Base-by-base conservation (phyloP, 2,113 vertebrate species). In the Tragelaphus strepsiceros region DNA sequence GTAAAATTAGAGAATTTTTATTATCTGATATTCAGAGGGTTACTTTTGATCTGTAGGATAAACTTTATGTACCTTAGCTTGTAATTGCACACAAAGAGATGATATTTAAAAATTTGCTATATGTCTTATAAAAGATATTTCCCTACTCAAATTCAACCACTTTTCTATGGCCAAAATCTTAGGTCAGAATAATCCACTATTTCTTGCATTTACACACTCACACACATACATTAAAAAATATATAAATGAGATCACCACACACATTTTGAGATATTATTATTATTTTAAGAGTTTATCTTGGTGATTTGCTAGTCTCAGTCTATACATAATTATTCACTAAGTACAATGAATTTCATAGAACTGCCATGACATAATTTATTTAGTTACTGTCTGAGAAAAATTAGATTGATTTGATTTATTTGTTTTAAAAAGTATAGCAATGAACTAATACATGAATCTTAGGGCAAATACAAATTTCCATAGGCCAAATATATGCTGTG, bases 211-310 rank as follows among this genome's bases (percentile, higher is more conserved):
- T 71, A 62, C 4, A 84, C 1, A 51, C 6, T 54, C 14, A n/a
- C 3, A 58, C 17, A 53, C 2, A 35, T 59, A 58, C 11, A 49
- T 53, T 78, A 43, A 82, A 61, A 54, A 94, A 88, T 90, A 67
- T 87, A 35, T 80, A 56, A 89, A 51, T 43, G 54, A 95, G 61
- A 59, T 86, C 35, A 54, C 4, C 21, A 61, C 9, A 84, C 14
- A 64, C 24, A 85, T 74, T 85, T 61, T 92, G 59, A 96, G 16
- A 86, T 90, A 35, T n/a, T 19, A 3, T 92, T 89, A 71, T 89
- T 91, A 74, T 80, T 90, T 88, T 77, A 96, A 87, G 16, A 93
- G 5, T 92, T 96, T 86, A 83, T 74, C 32, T 78, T 81, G 28
- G 28, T 64, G 39, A 87, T 24, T 83, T 2, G 46, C 77, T 84